Evolutionary conservation across 35 echinoderm and acorn worm genomes (phyloP).

Genomic region (Hemicentrotus pulcherrimus): DNA sequence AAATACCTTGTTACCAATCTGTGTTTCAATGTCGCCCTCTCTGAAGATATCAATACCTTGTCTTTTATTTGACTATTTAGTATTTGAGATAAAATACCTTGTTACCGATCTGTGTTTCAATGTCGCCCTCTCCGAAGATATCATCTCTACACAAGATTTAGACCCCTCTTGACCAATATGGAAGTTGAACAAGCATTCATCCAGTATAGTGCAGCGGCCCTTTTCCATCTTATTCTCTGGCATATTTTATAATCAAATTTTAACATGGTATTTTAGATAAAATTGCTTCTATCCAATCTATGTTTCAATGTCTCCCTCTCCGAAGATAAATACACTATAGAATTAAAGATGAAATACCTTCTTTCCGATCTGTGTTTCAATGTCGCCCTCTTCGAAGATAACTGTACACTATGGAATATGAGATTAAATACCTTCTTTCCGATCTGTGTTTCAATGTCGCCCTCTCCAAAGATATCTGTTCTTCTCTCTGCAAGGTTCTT

Average conservation of each 20-base stretch:
- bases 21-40: slow-evolving; percentile 95
- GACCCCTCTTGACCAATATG: no score
- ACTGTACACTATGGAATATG: no score
- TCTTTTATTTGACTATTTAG: no score
- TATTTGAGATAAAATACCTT: slow-evolving; percentile 61
- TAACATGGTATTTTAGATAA: no score
- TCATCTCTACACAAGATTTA: no score
- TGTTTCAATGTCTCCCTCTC: slow-evolving; percentile 95
- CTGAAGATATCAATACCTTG: slow-evolving; percentile 88
- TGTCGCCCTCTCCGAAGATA: slow-evolving; percentile 98
- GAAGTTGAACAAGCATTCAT: no score
- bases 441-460: slow-evolving; percentile 96
- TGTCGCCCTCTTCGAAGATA: slow-evolving; percentile 97
- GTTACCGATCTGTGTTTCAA: slow-evolving; percentile 98
- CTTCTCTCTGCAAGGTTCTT: slow-evolving; percentile 95
- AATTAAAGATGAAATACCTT: slow-evolving; percentile 56
- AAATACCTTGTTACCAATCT: slow-evolving; percentile 99
- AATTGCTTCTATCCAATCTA: slow-evolving; percentile 99
- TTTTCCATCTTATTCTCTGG: no score
- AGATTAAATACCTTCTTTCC: slow-evolving; percentile 99
- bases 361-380: slow-evolving; percentile 99
- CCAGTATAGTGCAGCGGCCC: no score
- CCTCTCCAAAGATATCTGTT: slow-evolving; percentile 99
- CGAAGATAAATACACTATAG: slow-evolving; percentile 95
- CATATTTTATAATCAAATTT: no score